Evolutionary conservation across 2,797 vertebrate species (phyloP).

Genomic region (Rhinophrynus dorsalis): DNA sequence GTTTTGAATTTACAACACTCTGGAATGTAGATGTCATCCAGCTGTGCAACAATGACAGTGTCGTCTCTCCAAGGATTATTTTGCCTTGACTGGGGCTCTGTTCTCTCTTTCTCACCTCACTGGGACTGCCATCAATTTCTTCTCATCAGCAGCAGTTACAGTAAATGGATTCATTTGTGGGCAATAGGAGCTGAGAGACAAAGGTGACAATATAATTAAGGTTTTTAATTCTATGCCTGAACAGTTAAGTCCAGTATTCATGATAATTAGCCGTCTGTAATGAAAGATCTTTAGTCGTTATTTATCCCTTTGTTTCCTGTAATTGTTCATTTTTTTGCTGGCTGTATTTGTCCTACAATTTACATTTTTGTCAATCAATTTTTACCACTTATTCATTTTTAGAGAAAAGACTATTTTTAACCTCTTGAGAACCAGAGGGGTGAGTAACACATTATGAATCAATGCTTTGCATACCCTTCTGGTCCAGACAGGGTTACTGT

Average conservation of each 20-base stretch:
- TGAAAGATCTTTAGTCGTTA: slow-evolving; percentile 90
- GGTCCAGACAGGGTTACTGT: too few species aligned
- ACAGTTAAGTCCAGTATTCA: slow-evolving; percentile 94
- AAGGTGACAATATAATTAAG: slow-evolving; percentile 97
- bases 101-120: slow-evolving; percentile 65
- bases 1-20: slow-evolving; percentile 73
- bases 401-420: not conserved
- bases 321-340: slow-evolving; percentile 71
- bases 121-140: slow-evolving; percentile 83
- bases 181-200: slow-evolving; percentile 71
- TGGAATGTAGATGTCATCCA: slow-evolving; percentile 68
- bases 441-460: too few species aligned
- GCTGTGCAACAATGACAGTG: slow-evolving; percentile 59
- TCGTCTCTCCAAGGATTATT: slow-evolving; percentile 50
- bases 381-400: not conserved
- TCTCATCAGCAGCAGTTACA: slow-evolving; percentile 85
- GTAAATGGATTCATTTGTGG: slow-evolving; percentile 78
- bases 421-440: too few species aligned
- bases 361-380: slow-evolving; percentile 48
- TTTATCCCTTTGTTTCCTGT: slow-evolving; percentile 74
- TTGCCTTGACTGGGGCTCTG: slow-evolving; percentile 47
- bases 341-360: slow-evolving; percentile 65
- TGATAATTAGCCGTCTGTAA: slow-evolving; percentile 91
- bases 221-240: slow-evolving; percentile 99
- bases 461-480: too few species aligned